Evolutionary conservation across 2,888 invertebrate genomes (phyloP).

Genomic region (Lamellibrachia satsuma): DNA sequence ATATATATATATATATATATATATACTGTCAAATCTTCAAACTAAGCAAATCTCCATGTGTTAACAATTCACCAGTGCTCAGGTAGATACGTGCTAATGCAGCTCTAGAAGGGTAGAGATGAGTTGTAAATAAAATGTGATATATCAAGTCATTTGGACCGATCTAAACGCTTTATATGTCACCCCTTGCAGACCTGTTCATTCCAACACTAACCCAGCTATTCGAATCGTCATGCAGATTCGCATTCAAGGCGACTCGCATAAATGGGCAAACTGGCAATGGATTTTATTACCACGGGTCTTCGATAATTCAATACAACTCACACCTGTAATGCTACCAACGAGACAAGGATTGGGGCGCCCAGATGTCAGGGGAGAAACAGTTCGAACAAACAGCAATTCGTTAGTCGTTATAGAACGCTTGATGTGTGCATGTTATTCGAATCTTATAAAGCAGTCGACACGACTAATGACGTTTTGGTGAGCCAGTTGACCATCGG

Average conservation of each 20-base stretch:
- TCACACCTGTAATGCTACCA: neutral
- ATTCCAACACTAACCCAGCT: too few species aligned
- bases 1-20: too few species aligned
- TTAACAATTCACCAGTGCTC: too few species aligned
- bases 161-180: too few species aligned
- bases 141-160: too few species aligned
- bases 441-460: neutral
- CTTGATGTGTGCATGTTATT: neutral
- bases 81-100: too few species aligned
- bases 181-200: too few species aligned
- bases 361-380: neutral
- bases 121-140: too few species aligned
- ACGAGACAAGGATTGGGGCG: neutral
- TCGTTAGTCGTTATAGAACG: neutral
- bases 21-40: too few species aligned
- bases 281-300: neutral
- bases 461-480: conserved; percentile 3
- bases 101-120: too few species aligned
- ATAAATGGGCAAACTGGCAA: neutral
- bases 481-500: neutral
- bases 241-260: neutral
- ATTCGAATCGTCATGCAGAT: too few species aligned
- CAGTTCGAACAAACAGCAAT: neutral
- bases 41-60: too few species aligned
- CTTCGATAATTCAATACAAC: neutral